Conservation (phyloP, 1,140 invertebrate genomes). For the Rhopalosiphum maidis region DNA sequence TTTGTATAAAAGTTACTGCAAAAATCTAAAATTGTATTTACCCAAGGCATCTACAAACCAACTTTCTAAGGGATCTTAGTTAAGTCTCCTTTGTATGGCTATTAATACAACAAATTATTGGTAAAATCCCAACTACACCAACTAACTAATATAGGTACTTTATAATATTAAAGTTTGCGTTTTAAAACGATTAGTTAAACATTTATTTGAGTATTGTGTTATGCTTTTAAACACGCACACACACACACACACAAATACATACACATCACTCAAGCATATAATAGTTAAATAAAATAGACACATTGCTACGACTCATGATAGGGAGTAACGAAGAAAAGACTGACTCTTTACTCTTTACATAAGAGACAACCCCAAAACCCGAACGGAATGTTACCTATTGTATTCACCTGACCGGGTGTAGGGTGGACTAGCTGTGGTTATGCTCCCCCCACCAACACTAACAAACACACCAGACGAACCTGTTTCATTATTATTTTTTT, state of each 20-base stretch:
- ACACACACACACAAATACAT: not conserved
- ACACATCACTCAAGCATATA: not conserved
- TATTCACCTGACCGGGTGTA: conserved; percentile 32
- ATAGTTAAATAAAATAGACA: not conserved
- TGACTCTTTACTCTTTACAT: not conserved
- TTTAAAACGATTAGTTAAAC: not conserved
- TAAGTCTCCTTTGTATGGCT: not conserved
- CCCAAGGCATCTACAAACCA: not conserved
- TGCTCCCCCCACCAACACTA: not conserved
- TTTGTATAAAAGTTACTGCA: not conserved
- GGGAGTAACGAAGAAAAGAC: not conserved
- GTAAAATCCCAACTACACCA: not conserved
- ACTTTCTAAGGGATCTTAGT: not conserved
- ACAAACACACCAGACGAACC: not conserved
- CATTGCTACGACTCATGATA: not conserved
- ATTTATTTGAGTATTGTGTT: not conserved
- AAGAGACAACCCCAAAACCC: conserved; percentile 30
- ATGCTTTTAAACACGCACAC: not conserved
- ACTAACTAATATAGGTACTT: not conserved
- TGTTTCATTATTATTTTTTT: conserved; percentile 13
- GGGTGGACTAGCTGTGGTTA: not conserved
- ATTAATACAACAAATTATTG: not conserved
- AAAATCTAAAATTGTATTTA: not conserved
- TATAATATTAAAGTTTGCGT: not conserved
- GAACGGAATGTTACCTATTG: conserved; percentile 39